Evolutionary conservation across 2,113 vertebrate species (phyloP), one percentile per base, ranked within the genome.

Genomic region (Seriola quinqueradiata): DNA sequence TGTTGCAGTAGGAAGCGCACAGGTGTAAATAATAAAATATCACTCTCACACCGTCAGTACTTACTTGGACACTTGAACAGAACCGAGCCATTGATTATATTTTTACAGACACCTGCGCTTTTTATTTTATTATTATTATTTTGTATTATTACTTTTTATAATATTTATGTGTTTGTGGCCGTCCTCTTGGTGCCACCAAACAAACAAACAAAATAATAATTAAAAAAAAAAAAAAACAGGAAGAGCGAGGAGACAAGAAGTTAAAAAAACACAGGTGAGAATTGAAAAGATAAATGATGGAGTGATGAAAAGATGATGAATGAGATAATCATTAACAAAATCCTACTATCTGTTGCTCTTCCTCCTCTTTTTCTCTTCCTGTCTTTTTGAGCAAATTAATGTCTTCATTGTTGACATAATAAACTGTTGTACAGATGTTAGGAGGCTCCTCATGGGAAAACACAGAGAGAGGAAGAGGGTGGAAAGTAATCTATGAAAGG

Each of bases 321-420:
- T 76, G 70, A 65, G 65, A 82, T 48, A 67, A 81, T 87, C 21
- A 71, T 71, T 44, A 44, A 68, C 38, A 65, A 71, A 81, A 84
- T 36, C 58, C 34, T 13, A 10, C 72, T 23, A 6, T 46, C 32
- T 34, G 23, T 50, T 28, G 0, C 66, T 42, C 73, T 46, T 54
- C 60, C 59, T 44, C 70, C 40, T 50, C 16, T 34, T 55, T 28
- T 12, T 19, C 52, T 81, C 59, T 64, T 25, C 63, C 67, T 66
- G 42, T 73, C 65, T 81, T 68, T 83, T 70, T 76, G 55, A 71
- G 64, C 58, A 78, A 82, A 89, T 85, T 8, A 85, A 85, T 60
- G 67, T 90, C 82, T 82, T 82, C 72, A 80, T 76, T 19, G 19
- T 38, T 84, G 73, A 82, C 70, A 83, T 67, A 86, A 86, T 85